A percentile compares a stretch with the other conserved stretches of the same genome.
Conservation (phyloP, 1,140 invertebrate species). For the Leptinotarsa defecta region DNA sequence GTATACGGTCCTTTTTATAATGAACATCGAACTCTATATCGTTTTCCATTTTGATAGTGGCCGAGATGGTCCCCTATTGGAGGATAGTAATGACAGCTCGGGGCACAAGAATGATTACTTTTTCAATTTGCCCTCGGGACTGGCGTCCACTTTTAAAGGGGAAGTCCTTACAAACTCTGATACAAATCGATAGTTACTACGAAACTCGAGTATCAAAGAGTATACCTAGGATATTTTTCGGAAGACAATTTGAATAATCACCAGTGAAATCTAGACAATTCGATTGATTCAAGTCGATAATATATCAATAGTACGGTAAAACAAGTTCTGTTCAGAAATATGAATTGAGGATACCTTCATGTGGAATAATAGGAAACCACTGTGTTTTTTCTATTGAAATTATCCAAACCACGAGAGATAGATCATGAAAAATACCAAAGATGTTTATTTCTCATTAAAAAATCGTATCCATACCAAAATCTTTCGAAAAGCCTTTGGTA, state of each 20-base stretch:
- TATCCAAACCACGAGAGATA: too few relatives aligned
- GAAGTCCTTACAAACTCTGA: slow-evolving; percentile 1
- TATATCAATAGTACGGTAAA: too few relatives aligned
- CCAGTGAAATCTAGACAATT: background rate
- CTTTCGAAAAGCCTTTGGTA: too few relatives aligned
- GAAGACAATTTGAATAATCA: background rate
- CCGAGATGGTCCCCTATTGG: slow-evolving; percentile 29
- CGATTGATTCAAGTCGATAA: too few relatives aligned
- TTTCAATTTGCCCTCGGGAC: slow-evolving; percentile 31
- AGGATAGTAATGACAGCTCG: slow-evolving; percentile 38
- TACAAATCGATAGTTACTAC: background rate
- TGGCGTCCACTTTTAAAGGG: slow-evolving; percentile 31
- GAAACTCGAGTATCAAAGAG: background rate
- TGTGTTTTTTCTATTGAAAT: too few relatives aligned
- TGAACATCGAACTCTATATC: background rate
- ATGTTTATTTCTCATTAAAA: too few relatives aligned
- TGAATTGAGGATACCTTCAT: too few relatives aligned
- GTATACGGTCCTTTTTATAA: background rate
- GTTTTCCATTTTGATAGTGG: slow-evolving; percentile 26
- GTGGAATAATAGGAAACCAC: too few relatives aligned
- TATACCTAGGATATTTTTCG: background rate
- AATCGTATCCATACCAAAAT: too few relatives aligned
- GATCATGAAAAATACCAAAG: too few relatives aligned
- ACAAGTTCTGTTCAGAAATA: too few relatives aligned
- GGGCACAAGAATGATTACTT: slow-evolving; percentile 43